phyloP scores from a whole-genome alignment of 1,140 invertebrate species.

The Helicoverpa armigera region DNA sequence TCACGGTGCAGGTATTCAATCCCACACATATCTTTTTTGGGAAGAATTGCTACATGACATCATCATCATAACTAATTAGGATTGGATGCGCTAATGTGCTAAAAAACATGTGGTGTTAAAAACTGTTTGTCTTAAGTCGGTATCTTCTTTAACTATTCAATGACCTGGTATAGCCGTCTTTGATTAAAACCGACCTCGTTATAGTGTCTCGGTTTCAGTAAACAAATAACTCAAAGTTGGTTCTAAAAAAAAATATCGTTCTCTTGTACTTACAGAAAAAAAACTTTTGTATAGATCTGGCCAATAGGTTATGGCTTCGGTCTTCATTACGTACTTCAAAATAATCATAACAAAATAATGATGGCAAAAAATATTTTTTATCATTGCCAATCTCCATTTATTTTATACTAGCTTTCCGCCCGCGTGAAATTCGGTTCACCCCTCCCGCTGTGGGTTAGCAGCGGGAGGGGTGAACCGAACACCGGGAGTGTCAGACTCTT shows the following conservation, averaged over 20 bases:
- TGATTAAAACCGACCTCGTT: constrained; percentile 17
- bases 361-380: no score
- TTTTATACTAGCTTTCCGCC: no score
- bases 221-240: neutral
- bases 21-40: constrained; percentile 26
- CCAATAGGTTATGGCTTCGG: no score
- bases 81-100: neutral
- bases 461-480: no score
- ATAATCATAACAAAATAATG: no score
- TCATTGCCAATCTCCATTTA: no score
- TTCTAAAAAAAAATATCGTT: neutral
- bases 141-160: neutral
- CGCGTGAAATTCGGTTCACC: no score
- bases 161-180: neutral
- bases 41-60: constrained; percentile 9
- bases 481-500: no score
- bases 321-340: no score
- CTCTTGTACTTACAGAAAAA: no score
- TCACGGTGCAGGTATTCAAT: constrained; percentile 8
- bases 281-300: no score
- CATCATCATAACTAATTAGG: constrained; percentile 39
- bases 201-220: constrained; percentile 2
- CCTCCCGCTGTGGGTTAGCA: no score
- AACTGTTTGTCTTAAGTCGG: neutral
- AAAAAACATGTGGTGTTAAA: neutral